These are phyloP conservation scores for Vannuccia rotundouncinata DNA, from an alignment of 2,888 invertebrate genomes.

Conservation along the genomic window DNA sequence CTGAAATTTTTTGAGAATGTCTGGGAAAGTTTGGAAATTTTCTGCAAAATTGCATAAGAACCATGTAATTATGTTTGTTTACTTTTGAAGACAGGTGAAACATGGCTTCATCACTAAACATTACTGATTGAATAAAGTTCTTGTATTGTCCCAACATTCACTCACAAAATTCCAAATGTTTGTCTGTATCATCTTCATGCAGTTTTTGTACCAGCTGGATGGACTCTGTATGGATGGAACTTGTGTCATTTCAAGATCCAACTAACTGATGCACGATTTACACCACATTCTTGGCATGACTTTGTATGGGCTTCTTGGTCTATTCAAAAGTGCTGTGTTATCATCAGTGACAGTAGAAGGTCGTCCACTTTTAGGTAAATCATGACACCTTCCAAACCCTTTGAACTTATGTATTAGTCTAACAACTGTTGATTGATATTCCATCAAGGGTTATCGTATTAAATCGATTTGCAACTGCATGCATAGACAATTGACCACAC, in stretches of 20 bases:
- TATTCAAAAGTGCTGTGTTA: neutral
- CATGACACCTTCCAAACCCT: neutral
- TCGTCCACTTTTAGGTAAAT: neutral
- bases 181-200: slow-evolving; percentile 21
- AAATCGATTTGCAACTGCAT: neutral
- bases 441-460: slow-evolving; percentile 14
- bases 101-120: slow-evolving; percentile 11
- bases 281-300: neutral
- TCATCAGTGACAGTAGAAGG: neutral
- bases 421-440: slow-evolving; percentile 19
- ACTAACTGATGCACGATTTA: slow-evolving; percentile 10
- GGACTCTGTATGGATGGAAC: slow-evolving; percentile 21
- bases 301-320: neutral
- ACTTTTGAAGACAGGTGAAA: slow-evolving; percentile 6
- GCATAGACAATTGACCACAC: neutral
- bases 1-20: too few species aligned
- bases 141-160: slow-evolving; percentile 7
- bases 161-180: slow-evolving; percentile 17
- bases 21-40: too few species aligned
- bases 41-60: too few species aligned
- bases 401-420: slow-evolving; percentile 7
- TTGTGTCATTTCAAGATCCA: slow-evolving; percentile 3
- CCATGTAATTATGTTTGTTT: neutral
- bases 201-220: neutral
- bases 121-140: neutral